A percentile compares a stretch with the other conserved stretches of the same genome.
These are phyloP conservation scores for Erpornis zantholeuca DNA, from an alignment of 2,113 vertebrate genomes.

Conservation along the genomic window DNA sequence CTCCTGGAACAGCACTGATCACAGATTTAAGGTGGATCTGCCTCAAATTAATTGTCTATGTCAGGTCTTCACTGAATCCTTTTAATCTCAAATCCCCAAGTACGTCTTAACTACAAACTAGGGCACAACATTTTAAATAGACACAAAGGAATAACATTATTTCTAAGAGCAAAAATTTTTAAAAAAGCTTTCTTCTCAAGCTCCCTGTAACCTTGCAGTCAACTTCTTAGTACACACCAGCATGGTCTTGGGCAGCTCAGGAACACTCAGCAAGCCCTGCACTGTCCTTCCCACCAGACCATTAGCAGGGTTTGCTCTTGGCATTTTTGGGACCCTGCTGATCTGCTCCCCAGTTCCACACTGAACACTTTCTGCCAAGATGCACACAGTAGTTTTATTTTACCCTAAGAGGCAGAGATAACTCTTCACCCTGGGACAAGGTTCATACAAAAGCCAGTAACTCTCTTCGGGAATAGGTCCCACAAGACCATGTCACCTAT, in stretches of 20 bases:
- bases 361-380: background rate
- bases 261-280: background rate
- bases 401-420: background rate
- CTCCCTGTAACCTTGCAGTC: background rate
- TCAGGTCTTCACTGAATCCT: background rate
- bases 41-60: background rate
- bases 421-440: background rate
- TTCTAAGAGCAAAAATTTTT: background rate
- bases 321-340: background rate
- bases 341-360: background rate
- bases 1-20: background rate
- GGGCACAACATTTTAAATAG: background rate
- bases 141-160: background rate
- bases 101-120: background rate
- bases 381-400: background rate
- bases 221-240: background rate
- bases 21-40: background rate
- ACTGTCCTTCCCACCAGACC: too few species aligned
- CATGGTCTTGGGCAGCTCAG: background rate
- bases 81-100: background rate
- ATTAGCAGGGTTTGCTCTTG: background rate
- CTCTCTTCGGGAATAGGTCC: background rate
- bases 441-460: background rate
- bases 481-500: background rate
- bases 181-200: background rate